A percentile compares a stretch with the other conserved stretches of the same genome.
Evolutionary conservation across 2,797 vertebrate genomes (phyloP).

Genomic region (Leuciscus waleckii): DNA sequence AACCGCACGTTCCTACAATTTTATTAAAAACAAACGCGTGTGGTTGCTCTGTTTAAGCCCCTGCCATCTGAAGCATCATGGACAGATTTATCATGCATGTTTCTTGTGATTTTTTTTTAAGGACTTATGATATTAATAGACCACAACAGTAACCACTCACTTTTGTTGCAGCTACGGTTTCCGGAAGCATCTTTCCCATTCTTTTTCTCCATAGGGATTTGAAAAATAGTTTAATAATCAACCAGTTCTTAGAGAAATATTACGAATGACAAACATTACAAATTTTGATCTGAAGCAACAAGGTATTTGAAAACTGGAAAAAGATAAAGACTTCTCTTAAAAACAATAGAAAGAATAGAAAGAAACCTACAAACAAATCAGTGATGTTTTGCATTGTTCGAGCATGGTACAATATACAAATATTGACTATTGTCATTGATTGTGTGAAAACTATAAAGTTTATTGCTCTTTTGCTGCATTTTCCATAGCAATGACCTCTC

Average conservation of each 20-base stretch:
- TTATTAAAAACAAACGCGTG: conserved; percentile 33
- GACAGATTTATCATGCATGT: background rate
- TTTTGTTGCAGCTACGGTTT: background rate
- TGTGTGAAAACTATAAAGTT: background rate
- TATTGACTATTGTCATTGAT: background rate
- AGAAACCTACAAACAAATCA: background rate
- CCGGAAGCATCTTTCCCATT: background rate
- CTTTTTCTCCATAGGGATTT: conserved; percentile 5
- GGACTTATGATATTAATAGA: background rate
- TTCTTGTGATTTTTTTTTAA: conserved; percentile 6
- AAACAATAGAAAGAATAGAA: background rate
- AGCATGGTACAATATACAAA: background rate
- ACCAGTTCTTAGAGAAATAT: background rate
- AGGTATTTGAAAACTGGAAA: background rate
- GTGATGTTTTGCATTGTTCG: background rate
- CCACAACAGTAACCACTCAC: background rate
- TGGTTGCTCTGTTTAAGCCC: conserved; percentile 28
- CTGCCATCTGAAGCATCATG: background rate
- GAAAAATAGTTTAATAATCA: background rate
- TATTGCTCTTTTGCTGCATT: background rate
- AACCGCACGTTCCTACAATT: background rate
- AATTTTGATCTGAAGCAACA: background rate
- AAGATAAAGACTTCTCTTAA: background rate
- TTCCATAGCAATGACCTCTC: background rate
- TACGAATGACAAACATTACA: background rate